phyloP scores from a whole-genome alignment of 2,797 vertebrate genomes.

The Rhinella marina region DNA sequence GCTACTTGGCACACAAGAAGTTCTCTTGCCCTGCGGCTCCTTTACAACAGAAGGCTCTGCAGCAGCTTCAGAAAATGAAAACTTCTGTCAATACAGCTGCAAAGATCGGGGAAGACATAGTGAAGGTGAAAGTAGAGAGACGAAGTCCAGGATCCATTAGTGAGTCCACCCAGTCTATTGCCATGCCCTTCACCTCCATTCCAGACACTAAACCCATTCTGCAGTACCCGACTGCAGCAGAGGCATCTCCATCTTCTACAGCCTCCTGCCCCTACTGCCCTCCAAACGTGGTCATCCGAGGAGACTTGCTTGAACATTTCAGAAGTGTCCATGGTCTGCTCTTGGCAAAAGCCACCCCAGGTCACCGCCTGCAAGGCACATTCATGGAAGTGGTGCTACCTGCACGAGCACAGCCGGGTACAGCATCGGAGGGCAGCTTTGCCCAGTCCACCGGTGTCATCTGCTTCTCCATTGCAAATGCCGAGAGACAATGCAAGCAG shows the following conservation, averaged over 20 bases:
- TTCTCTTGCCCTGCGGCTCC: slow-evolving; percentile 91
- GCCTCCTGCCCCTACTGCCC: slow-evolving; percentile 90
- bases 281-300: slow-evolving; percentile 78
- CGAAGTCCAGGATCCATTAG: slow-evolving; percentile 54
- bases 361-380: slow-evolving; percentile 64
- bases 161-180: slow-evolving; percentile 69
- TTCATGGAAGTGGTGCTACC: slow-evolving; percentile 59
- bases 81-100: slow-evolving; percentile 76
- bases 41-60: slow-evolving; percentile 82
- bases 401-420: slow-evolving; percentile 65
- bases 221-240: slow-evolving; percentile 70
- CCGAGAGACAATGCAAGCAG: slow-evolving; percentile 77
- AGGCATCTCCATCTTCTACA: slow-evolving; percentile 62
- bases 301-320: slow-evolving; percentile 90
- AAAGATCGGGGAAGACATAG: slow-evolving; percentile 68
- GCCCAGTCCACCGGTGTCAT: slow-evolving; percentile 66
- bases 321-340: slow-evolving; percentile 84
- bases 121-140: slow-evolving; percentile 71
- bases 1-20: slow-evolving; percentile 94
- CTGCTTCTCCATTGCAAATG: slow-evolving; percentile 68
- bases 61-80: slow-evolving; percentile 85
- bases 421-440: slow-evolving; percentile 61
- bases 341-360: slow-evolving; percentile 72
- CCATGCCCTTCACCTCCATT: slow-evolving; percentile 56
- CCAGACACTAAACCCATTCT: slow-evolving; percentile 69